Conservation (phyloP, 2,113 vertebrate genomes). For the Peromyscus californicus region DNA sequence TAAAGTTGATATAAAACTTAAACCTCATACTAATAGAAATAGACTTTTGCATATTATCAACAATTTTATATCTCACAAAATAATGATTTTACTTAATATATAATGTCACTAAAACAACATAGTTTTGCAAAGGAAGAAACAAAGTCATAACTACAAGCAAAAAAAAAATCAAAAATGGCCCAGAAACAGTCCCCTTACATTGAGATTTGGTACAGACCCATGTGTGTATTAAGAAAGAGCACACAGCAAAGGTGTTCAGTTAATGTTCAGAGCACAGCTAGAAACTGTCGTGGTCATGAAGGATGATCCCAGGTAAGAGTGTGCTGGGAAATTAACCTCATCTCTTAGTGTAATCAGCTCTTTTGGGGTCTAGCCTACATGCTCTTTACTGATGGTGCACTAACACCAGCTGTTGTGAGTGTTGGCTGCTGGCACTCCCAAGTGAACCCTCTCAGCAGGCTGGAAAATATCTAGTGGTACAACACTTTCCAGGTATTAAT, state of each 20-base stretch:
- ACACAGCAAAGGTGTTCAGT: neutral
- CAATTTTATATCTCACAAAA: neutral
- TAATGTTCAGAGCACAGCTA: neutral
- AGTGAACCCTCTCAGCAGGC: neutral
- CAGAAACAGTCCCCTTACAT: neutral
- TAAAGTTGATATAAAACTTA: constrained; percentile 1
- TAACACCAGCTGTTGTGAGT: fast-evolving
- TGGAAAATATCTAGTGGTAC: neutral
- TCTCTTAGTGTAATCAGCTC: neutral
- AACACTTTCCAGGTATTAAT: neutral
- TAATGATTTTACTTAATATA: neutral
- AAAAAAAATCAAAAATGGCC: neutral
- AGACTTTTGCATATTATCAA: neutral
- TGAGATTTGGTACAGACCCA: neutral
- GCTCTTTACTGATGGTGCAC: neutral
- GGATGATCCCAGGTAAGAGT: neutral
- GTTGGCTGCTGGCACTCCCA: neutral
- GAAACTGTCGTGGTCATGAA: neutral
- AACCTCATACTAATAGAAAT: neutral
- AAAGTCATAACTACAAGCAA: neutral
- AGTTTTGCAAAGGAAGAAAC: neutral
- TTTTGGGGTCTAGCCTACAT: neutral
- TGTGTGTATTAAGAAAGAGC: neutral
- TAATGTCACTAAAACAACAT: neutral
- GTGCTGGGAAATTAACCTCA: neutral